Evolutionary conservation across 37 sponge, comb jelly and placozoan genomes (phyloP).

Genomic region (Ephydatia muelleri): DNA sequence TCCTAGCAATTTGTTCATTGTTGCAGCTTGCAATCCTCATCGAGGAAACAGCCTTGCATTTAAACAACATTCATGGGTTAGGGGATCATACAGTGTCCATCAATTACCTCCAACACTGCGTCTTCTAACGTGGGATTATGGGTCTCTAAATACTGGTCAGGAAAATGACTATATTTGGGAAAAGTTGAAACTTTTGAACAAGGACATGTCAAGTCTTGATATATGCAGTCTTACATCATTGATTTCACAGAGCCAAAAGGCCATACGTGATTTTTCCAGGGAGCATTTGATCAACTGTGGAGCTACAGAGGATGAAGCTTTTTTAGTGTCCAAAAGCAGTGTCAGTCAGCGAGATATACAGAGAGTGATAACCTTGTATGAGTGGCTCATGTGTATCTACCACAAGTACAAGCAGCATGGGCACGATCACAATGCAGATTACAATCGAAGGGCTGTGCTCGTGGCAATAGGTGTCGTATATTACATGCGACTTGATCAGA

Average conservation of each 20-base stretch:
- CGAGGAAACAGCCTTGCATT: constrained; percentile 80
- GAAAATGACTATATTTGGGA: constrained; percentile 80
- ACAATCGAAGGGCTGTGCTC: constrained; percentile 55
- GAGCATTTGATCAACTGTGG: constrained; percentile 38
- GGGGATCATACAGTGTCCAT: constrained; percentile 82
- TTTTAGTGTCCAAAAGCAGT: constrained; percentile 52
- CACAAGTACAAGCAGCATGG: constrained; percentile 23
- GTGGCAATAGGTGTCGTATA: constrained; percentile 81
- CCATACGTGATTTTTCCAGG: constrained; percentile 70
- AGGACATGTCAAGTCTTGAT: constrained; percentile 38
- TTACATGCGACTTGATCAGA: constrained; percentile 71
- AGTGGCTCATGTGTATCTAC: constrained; percentile 63
- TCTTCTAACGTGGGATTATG: constrained; percentile 90
- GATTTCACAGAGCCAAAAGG: constrained; percentile 66
- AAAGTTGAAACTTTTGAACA: constrained; percentile 73
- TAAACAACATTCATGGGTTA: constrained; percentile 67
- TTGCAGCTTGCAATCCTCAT: constrained; percentile 95
- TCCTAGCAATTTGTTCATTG: constrained; percentile 82
- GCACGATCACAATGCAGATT: background rate
- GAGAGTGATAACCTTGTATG: constrained; percentile 81
- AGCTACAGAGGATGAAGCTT: background rate
- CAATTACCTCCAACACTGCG: constrained; percentile 81
- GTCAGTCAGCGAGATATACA: constrained; percentile 87
- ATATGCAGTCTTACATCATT: constrained; percentile 50
- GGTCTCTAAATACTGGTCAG: constrained; percentile 78